phyloP scores from a whole-genome alignment of 2,113 vertebrate genomes.

The Sigmodon hispidus region DNA sequence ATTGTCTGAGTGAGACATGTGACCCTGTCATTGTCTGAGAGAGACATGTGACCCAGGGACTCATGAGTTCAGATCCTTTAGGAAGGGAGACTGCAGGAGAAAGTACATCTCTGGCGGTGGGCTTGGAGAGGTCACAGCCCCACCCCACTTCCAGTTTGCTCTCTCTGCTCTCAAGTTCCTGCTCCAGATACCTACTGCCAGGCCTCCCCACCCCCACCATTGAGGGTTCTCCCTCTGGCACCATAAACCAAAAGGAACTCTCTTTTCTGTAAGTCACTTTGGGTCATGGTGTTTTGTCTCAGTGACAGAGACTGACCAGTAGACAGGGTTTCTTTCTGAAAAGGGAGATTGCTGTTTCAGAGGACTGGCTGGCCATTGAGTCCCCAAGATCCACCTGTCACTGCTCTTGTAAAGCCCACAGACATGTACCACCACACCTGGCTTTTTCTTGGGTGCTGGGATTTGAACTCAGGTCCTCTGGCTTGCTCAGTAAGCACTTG shows the following conservation, averaged over 20 bases:
- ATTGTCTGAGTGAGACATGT: not conserved
- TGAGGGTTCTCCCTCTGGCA: not conserved
- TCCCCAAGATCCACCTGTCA: not conserved
- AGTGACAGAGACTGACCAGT: not conserved
- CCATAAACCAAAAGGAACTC: not conserved
- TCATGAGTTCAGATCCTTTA: not conserved
- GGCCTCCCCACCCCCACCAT: no score
- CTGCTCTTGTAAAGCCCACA: not conserved
- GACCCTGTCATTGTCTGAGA: not conserved
- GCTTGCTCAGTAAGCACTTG: not conserved
- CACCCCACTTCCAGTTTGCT: not conserved
- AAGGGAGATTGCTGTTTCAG: not conserved
- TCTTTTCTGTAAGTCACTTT: not conserved
- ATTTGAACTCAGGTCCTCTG: not conserved
- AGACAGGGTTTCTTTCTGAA: not conserved
- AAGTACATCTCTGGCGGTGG: not conserved
- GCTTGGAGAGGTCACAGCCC: not conserved
- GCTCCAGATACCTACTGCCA: not conserved
- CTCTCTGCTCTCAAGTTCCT: not conserved
- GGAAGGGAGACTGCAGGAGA: no score
- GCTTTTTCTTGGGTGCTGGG: not conserved
- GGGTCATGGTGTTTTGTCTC: not conserved
- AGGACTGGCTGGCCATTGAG: not conserved
- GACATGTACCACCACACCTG: no score
- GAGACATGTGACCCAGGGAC: not conserved